Conservation (phyloP, 2,113 vertebrate genomes). For the Butorides virescens region DNA sequence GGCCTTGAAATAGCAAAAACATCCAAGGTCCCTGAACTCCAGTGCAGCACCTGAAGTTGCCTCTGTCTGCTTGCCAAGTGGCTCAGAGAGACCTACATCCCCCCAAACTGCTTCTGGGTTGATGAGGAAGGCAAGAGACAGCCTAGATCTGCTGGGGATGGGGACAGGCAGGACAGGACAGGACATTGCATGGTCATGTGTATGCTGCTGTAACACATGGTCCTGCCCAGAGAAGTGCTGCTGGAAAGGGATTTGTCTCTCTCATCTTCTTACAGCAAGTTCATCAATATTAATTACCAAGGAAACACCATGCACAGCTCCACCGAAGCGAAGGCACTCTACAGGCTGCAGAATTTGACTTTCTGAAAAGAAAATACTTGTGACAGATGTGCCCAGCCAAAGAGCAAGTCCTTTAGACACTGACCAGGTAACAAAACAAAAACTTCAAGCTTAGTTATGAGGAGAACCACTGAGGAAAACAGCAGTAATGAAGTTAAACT, state of each 20-base stretch:
- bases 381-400: not conserved
- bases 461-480: not conserved
- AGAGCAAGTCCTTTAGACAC: not conserved
- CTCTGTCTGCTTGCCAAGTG: not conserved
- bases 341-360: not conserved
- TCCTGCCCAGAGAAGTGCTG: not conserved
- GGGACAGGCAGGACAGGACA: not conserved
- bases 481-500: not conserved
- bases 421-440: not conserved
- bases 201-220: not conserved
- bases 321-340: not conserved
- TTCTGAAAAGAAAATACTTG: not conserved
- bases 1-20: not conserved
- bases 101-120: not conserved
- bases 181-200: fast-evolving
- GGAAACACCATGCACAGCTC: fast-evolving
- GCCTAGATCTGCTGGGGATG: not conserved
- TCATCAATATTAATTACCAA: not conserved
- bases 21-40: not conserved
- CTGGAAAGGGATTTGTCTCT: not conserved
- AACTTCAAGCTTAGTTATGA: fast-evolving
- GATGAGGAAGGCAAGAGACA: not conserved
- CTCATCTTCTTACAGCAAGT: not conserved
- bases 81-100: not conserved
- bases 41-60: not conserved